These are phyloP conservation scores for Cryptocephalus primarius DNA, from an alignment of 2,888 invertebrate genomes.

Conservation along the genomic window DNA sequence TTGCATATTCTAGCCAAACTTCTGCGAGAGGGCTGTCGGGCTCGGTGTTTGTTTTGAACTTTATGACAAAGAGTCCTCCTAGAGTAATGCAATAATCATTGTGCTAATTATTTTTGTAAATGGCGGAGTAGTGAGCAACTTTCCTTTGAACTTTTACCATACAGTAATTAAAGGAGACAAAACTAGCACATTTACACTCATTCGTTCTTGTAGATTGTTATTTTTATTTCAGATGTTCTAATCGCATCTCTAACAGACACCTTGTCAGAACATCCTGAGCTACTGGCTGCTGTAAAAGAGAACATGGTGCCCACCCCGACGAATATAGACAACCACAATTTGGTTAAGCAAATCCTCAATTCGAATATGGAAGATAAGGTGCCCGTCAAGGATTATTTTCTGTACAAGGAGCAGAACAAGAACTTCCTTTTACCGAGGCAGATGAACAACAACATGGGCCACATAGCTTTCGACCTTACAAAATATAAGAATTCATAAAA, in stretches of 20 bases:
- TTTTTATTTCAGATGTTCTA: constrained; percentile 65
- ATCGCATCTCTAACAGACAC: constrained; percentile 65
- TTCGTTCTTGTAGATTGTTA: too few species aligned
- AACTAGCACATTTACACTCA: too few species aligned
- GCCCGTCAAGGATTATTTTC: constrained; percentile 34
- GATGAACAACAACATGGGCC: constrained; percentile 29
- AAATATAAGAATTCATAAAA: constrained; percentile 23
- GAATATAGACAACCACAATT: constrained; percentile 23
- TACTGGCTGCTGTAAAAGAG: constrained; percentile 34
- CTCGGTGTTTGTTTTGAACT: too few species aligned
- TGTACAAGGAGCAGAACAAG: constrained; percentile 43
- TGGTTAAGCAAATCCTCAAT: constrained; percentile 44
- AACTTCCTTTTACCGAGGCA: constrained; percentile 18
- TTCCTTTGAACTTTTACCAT: too few species aligned
- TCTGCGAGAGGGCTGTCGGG: too few species aligned
- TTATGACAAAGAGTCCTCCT: too few species aligned
- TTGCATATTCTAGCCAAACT: too few species aligned
- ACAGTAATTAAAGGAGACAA: too few species aligned
- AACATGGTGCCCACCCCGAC: constrained; percentile 15
- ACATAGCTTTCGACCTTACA: constrained; percentile 16
- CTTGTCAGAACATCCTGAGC: constrained; percentile 59
- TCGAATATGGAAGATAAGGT: constrained; percentile 40
- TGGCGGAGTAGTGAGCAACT: too few species aligned
- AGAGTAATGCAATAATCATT: too few species aligned
- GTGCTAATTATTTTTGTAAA: too few species aligned